Conservation (phyloP, 2,797 vertebrate genomes). For the Protosalanx chinensis region DNA sequence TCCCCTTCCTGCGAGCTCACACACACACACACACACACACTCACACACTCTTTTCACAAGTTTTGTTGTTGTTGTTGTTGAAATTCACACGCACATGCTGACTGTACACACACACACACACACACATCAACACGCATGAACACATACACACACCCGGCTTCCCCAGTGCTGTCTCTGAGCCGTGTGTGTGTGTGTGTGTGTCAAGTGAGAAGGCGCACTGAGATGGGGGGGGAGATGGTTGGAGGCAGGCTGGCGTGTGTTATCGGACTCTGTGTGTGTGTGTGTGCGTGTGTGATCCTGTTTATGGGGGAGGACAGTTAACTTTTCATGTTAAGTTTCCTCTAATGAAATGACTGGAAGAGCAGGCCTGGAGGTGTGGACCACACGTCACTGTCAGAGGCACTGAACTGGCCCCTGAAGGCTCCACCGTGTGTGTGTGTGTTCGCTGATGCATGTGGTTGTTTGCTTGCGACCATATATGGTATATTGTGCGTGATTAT, state of each 20-base stretch:
- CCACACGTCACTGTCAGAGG: neutral
- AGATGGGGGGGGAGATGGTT: constrained; percentile 12
- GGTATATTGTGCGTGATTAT: too few species aligned
- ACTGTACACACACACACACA: neutral
- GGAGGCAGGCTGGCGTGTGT: constrained; percentile 6
- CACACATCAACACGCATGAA: neutral
- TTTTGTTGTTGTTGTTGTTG: too few species aligned
- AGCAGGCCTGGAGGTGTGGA: too few species aligned
- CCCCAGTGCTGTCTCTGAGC: neutral
- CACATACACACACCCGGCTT: neutral
- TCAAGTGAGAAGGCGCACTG: neutral
- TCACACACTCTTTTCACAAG: neutral
- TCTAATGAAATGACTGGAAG: too few species aligned
- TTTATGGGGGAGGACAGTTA: neutral
- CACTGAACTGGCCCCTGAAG: neutral
- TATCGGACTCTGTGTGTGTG: neutral
- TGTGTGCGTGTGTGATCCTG: constrained; percentile 4
- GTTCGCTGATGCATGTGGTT: too few species aligned
- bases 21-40: constrained; percentile 1
- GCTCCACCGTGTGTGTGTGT: constrained; percentile 10
- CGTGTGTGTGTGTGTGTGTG: constrained; percentile 20
- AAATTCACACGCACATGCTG: neutral
- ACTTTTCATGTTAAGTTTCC: too few species aligned
- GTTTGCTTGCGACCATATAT: too few species aligned
- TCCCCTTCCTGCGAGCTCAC: constrained; percentile 8